Evolutionary conservation across 2,888 invertebrate species (phyloP).

Genomic region (Ophion ventricosus): DNA sequence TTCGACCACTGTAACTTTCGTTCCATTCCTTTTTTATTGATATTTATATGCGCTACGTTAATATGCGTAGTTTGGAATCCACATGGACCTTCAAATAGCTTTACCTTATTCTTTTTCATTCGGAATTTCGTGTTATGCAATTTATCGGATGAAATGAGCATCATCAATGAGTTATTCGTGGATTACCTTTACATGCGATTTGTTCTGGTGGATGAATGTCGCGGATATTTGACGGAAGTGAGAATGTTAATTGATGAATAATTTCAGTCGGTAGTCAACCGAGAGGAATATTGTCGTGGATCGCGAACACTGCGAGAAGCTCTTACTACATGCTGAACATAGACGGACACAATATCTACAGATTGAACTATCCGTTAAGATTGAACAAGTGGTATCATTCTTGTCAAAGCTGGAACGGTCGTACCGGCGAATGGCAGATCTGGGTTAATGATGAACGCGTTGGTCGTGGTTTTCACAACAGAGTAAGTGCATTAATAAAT

Average conservation of each 20-base stretch:
- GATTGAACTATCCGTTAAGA: conserved; percentile 88
- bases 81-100: neutral
- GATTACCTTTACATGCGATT: neutral
- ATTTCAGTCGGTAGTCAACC: conserved; percentile 89
- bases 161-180: neutral
- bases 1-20: neutral
- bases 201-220: neutral
- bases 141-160: neutral
- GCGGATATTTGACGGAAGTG: neutral
- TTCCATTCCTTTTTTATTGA: neutral
- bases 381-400: conserved; percentile 93
- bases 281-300: conserved; percentile 90
- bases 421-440: conserved; percentile 95
- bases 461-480: conserved; percentile 93
- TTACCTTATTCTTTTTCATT: neutral
- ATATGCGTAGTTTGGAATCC: neutral
- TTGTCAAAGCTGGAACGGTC: conserved; percentile 95
- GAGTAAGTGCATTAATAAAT: conserved; percentile 85
- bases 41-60: neutral
- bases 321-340: conserved; percentile 93
- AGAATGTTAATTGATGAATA: neutral
- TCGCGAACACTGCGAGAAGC: conserved; percentile 91
- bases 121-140: neutral
- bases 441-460: conserved; percentile 94
- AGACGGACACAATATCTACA: conserved; percentile 92